A percentile compares a stretch with the other conserved stretches of the same genome.
phyloP scores from a whole-genome alignment of 2,113 vertebrate species.

The Holacanthus passer region DNA sequence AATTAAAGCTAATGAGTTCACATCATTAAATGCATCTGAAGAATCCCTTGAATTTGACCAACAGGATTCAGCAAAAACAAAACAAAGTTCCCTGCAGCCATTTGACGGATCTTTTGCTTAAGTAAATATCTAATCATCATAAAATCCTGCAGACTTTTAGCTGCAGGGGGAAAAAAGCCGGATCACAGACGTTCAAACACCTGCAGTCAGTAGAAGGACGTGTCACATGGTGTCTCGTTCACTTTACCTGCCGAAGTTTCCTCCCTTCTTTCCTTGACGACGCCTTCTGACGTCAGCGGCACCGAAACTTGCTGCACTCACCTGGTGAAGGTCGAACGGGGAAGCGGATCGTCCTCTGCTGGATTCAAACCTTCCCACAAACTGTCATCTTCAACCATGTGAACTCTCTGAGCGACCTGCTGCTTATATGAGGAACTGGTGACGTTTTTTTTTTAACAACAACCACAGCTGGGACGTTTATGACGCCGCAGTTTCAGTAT shows the following conservation, averaged over 20 bases:
- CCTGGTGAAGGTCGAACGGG: conserved; percentile 1
- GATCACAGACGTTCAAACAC: not conserved
- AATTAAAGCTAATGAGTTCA: not conserved
- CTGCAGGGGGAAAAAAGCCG: not conserved
- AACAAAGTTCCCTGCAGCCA: not conserved
- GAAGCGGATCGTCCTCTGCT: not conserved
- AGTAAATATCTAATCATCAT: not conserved
- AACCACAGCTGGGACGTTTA: not conserved
- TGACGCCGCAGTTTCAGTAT: not conserved
- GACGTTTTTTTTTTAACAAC: too few relatives aligned
- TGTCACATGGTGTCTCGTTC: not conserved
- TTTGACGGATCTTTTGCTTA: not conserved
- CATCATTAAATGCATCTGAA: not conserved
- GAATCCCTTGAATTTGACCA: not conserved
- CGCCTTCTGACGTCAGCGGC: conserved; percentile 22
- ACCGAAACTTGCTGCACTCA: conserved; percentile 8
- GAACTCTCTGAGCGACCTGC: not conserved
- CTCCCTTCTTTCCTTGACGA: not conserved
- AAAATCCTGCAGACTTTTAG: not conserved
- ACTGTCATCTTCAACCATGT: not conserved
- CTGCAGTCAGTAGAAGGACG: too few relatives aligned
- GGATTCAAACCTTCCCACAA: not conserved
- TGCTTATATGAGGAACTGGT: not conserved
- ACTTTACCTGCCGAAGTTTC: not conserved
- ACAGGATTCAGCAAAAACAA: too few relatives aligned